These are phyloP conservation scores for Volucella zonaria DNA, from an alignment of 2,888 invertebrate species.

Conservation along the genomic window DNA sequence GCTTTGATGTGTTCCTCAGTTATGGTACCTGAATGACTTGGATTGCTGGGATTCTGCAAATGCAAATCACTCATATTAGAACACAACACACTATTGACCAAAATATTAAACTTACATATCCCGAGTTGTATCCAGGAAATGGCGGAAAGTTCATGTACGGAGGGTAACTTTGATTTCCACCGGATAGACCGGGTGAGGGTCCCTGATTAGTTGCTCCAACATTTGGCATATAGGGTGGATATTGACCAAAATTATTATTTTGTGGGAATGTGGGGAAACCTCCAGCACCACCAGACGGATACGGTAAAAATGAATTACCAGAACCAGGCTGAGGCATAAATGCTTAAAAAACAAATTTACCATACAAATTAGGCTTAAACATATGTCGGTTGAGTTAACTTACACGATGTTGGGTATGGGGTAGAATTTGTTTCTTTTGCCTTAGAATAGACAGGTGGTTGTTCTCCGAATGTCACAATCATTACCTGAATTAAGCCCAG, in stretches of 20 bases:
- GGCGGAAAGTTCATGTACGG: conserved; percentile 82
- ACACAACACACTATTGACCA: not conserved
- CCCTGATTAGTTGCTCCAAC: conserved; percentile 76
- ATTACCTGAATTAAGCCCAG: conserved; percentile 94
- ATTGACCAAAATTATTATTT: conserved; percentile 80
- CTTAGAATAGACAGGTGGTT: conserved; percentile 95
- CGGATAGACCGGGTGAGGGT: conserved; percentile 76
- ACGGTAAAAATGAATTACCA: conserved; percentile 83
- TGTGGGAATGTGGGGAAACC: conserved; percentile 83
- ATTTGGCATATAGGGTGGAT: conserved; percentile 80
- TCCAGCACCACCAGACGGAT: conserved; percentile 82
- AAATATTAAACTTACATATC: conserved; percentile 77
- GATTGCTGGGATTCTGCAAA: conserved; percentile 80
- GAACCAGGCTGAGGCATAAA: conserved; percentile 82
- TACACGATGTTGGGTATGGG: conserved; percentile 84
- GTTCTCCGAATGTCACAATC: conserved; percentile 95
- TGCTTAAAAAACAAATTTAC: conserved; percentile 76
- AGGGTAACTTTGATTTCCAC: conserved; percentile 83
- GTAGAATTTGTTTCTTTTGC: conserved; percentile 83
- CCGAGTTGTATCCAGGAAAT: conserved; percentile 78
- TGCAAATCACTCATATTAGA: not conserved
- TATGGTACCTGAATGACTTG: conserved; percentile 89
- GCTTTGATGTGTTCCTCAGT: conserved; percentile 97
- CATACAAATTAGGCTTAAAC: not conserved
- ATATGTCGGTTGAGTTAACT: conserved; percentile 21